Conservation (phyloP, 1,140 invertebrate genomes). For the Aphaenogaster rudis region DNA sequence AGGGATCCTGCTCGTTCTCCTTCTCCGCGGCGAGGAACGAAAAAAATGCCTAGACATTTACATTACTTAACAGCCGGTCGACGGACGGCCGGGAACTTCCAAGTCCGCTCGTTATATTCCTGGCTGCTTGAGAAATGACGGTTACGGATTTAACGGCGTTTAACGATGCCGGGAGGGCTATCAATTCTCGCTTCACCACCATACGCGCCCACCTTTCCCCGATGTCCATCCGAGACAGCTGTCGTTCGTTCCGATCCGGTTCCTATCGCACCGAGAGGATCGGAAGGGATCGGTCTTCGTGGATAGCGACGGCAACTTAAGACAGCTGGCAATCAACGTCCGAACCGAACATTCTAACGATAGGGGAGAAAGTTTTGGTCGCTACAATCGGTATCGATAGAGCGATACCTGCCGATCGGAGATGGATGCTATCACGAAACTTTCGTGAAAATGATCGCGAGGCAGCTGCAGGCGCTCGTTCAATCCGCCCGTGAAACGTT, state of each 20-base stretch:
- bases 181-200: conserved; percentile 43
- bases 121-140: background rate
- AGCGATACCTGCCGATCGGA: conserved; percentile 23
- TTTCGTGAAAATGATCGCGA: conserved; percentile 68
- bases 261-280: conserved; percentile 11
- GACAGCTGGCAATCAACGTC: conserved; percentile 62
- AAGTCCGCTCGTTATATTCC: conserved; percentile 44
- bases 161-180: conserved; percentile 59
- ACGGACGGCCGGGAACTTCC: conserved; percentile 11
- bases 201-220: conserved; percentile 43
- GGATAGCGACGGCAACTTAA: conserved; percentile 1
- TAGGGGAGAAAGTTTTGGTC: background rate
- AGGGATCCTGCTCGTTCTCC: conserved; percentile 25
- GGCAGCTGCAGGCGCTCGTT: conserved; percentile 1
- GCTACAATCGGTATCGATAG: conserved; percentile 46
- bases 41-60: conserved; percentile 40
- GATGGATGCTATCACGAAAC: conserved; percentile 43
- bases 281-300: background rate
- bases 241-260: conserved; percentile 44
- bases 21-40: background rate
- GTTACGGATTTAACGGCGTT: conserved; percentile 68
- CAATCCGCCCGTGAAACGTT: background rate
- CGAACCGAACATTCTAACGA: background rate
- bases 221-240: conserved; percentile 55
- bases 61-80: conserved; percentile 52